Base-by-base conservation (phyloP, 2,797 vertebrate genomes). In the Brachyrhaphis roseni region DNA sequence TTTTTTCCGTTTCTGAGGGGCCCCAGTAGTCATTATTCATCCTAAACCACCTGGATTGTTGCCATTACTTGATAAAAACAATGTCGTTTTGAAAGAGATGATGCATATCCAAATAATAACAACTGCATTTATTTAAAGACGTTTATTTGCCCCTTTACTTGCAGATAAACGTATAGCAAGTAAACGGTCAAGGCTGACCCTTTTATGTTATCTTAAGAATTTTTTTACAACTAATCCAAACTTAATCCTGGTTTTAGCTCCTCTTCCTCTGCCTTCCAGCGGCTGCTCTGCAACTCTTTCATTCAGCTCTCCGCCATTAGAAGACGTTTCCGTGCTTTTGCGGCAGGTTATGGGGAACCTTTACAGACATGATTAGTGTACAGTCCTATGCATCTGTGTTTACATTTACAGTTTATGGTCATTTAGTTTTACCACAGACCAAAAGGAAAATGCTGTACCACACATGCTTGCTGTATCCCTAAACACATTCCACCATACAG, bases 371-470 rank as follows among this genome's bases (percentile, higher is more conserved):
- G 59, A 55, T 62, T 57, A 64, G 41, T 81, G 73, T 83, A 46
- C 13, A 71, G 82, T 78, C 74, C 47, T 66, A 6, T 72, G 51
- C 71, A 0, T 83, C 62, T 57, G 74, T 88, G 78, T 91, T 90
- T 85, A 77, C 81, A 51, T 88, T 83, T 89, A 89, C 89, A 80
- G 81, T 87, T 90, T 89, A 85, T 84, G 82, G 75, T 81, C 43
- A 26, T 8, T 20, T 39, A 74, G 74, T 78, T 72, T 47, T 79
- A 71, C 84, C 78, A 71, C 64, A 76, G 80, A 84, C 86, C 87
- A 41, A 79, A 79, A 51, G 80, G 84, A 84, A 85, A 89, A 83
- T 39, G 76, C 76, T 23, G 66, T 11, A 23, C 13, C 76, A 11
- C 84, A 78, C 72, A 77, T 78, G 75, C 62, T 73, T 23, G 49